A percentile compares a stretch with the other conserved stretches of the same genome.
These are phyloP conservation scores for Callipepla squamata DNA, from an alignment of 2,113 vertebrate species.

Conservation along the genomic window DNA sequence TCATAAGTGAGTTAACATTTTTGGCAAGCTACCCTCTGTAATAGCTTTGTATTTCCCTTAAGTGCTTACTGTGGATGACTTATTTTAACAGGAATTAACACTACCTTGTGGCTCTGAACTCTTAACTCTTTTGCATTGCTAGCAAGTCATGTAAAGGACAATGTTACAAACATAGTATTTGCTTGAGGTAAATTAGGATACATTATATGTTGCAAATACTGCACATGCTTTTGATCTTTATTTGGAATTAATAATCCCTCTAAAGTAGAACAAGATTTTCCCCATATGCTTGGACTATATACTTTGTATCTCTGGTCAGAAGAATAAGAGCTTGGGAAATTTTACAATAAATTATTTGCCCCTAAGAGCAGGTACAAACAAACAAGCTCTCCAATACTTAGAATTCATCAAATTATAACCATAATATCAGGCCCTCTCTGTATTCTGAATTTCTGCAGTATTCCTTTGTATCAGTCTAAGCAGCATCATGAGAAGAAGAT, in stretches of 20 bases:
- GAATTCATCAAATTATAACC: conserved; percentile 36
- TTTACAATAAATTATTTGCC: neutral
- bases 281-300: neutral
- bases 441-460: neutral
- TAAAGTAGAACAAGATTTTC: neutral
- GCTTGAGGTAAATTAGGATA: neutral
- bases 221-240: neutral
- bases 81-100: conserved; percentile 60
- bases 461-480: neutral
- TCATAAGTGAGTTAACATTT: conserved; percentile 65
- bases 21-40: conserved; percentile 56
- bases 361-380: conserved; percentile 9
- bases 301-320: neutral
- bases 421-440: neutral
- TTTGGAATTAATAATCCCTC: neutral
- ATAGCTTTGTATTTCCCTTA: conserved; percentile 66
- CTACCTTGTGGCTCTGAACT: conserved; percentile 11
- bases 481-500: neutral
- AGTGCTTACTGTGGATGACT: conserved; percentile 51
- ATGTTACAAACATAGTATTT: neutral
- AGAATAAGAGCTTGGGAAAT: neutral
- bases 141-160: neutral
- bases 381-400: neutral
- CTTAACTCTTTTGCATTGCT: conserved; percentile 8
- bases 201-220: neutral